Base-by-base conservation (phyloP, 1,140 invertebrate genomes). In the Papilio polyxenes region DNA sequence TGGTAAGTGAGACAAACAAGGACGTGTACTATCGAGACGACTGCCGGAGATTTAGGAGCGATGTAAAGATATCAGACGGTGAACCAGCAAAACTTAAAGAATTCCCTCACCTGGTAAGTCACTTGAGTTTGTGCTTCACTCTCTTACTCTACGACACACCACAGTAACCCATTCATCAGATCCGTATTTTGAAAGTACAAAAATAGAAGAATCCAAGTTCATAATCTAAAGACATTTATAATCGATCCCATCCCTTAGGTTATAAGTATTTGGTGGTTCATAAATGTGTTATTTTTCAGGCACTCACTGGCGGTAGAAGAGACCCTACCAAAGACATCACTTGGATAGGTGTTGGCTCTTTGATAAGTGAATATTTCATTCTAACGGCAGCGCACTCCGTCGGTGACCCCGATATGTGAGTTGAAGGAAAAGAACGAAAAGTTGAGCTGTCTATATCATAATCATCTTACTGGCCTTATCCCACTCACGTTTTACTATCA, bases 361-460 rank as follows among this genome's bases (percentile, higher is more conserved):
- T 88, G n/a, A 84, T 88, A 72, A 88, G 87, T 49, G 84, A 84
- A 37, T 81, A 82, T 15, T 88, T 83, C 59, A 85, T 88, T 11
- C 75, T 88, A 13, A 88, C 85, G 0, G 84, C 87, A 0, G 85
- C 82, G 2, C 85, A 85, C 53, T 56, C 83, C 37, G 48, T 83
- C 72, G 9, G 10, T 48, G n/a, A 6, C 56, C 17, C 6, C 0
- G 56, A 20, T 0, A 17, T 0, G 51, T 59, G 13, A 59, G 56
- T 59, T 15, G 1, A 13, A 13, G 8, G 9, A 1, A 6, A 3
- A 9, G 3, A 51, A 51, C 49, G 49, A 6, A 13, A 13, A 10
- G 3, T 3, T 10, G 3, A 9, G 49, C 9, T 51, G 8, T 51
- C 49, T 40, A 3, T 40, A 40, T 40, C 40, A 40, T 6, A 40